Evolutionary conservation across 2,797 vertebrate species (phyloP), one percentile per base, ranked within the genome.

Genomic region (Channallabes apus): DNA sequence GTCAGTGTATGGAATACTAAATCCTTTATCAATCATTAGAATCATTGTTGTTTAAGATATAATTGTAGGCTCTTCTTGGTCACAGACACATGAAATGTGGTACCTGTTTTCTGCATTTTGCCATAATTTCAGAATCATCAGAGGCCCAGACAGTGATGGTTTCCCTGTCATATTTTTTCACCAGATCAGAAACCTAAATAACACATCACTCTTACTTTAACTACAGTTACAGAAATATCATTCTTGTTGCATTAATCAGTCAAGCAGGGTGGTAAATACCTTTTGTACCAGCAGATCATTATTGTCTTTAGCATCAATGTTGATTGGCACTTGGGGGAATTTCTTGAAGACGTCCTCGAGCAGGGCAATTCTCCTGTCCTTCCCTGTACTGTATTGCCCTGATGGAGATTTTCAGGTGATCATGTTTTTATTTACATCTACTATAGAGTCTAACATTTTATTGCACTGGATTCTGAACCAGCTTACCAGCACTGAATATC

Each of bases 311-410:
- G 97, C 93, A 90, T 98, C 97, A 2, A 97, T 85, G 41, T 94
- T 96, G 89, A 97, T 75, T 1, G 97, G 96, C 0, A 87, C 88
- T 59, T 85, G 41, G 0, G 96, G 96, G 84, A 96, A 97, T 87
- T 90, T 94, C 92, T 87, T 92, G 91, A 97, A 97, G 86, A 96
- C 67, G 0, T 97, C 96, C 89, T 97, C 96, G 82, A 97, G 92
- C 68, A 94, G 79, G 35, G 95, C 83, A 11, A 98, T 94, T 86
- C 78, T 94, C 82, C 94, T 93, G 91, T 97, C 97, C 1, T 91
- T 82, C 12, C 96, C 97, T 0, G 85, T 94, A 84, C 96, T 94
- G 86, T 92, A 94, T 64, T 72, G 92, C 62, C 96, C 97, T 98
- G 91, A 7, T 82, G 84, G 75, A 73, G 32, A 73, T 46, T 56